phyloP scores from a whole-genome alignment of 2,113 vertebrate genomes.

The Beaufortia kweichowensis region DNA sequence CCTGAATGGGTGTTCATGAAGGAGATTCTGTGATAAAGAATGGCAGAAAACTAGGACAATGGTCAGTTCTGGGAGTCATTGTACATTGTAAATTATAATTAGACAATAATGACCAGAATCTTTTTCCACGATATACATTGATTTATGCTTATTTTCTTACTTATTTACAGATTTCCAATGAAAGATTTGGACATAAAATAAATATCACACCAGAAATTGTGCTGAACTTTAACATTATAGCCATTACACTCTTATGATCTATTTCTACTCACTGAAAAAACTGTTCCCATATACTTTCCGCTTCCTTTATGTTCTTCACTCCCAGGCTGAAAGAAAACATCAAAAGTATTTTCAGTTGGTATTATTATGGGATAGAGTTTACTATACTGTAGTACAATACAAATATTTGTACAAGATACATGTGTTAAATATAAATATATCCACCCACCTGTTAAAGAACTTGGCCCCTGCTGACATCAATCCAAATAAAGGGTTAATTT shows the following conservation, averaged over 20 bases:
- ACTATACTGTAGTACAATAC: not conserved
- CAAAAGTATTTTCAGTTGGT: not conserved
- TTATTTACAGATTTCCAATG: too few species aligned
- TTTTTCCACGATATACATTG: too few species aligned
- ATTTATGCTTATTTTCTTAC: too few species aligned
- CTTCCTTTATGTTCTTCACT: constrained; percentile 68
- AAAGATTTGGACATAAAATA: too few species aligned
- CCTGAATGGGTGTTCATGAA: not conserved
- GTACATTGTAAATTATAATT: too few species aligned
- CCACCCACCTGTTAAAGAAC: constrained; percentile 68
- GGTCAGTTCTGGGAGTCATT: too few species aligned
- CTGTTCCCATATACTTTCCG: constrained; percentile 66
- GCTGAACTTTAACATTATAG: too few species aligned
- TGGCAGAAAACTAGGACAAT: too few species aligned
- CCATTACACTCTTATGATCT: not conserved
- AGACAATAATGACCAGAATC: too few species aligned
- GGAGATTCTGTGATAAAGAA: not conserved
- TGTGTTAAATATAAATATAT: too few species aligned
- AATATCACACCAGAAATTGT: too few species aligned
- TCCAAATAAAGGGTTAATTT: constrained; percentile 66
- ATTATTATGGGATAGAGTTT: not conserved
- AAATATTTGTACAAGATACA: not conserved
- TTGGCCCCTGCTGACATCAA: constrained; percentile 62
- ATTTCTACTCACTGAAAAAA: constrained; percentile 64
- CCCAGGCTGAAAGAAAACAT: constrained; percentile 61